Evolutionary conservation across 2,888 invertebrate genomes (phyloP).

Genomic region (Allygus modestus): DNA sequence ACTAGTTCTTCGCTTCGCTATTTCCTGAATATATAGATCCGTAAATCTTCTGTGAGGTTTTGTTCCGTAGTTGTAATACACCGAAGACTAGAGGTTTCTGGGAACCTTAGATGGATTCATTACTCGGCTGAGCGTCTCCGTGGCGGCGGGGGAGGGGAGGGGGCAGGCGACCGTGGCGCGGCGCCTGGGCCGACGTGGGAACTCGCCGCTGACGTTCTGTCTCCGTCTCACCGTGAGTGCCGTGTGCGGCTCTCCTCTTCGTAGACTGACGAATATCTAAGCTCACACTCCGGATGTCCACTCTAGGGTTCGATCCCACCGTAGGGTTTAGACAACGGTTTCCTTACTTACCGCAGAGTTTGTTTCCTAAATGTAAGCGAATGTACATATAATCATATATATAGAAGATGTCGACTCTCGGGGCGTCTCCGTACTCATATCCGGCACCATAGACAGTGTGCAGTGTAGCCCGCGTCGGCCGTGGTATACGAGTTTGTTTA

Average conservation of each 20-base stretch:
- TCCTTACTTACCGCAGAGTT: neutral
- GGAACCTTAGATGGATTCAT: neutral
- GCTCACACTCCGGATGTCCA: neutral
- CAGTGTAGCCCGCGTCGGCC: neutral
- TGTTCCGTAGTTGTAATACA: conserved; percentile 23
- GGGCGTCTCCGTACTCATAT: too few relatives aligned
- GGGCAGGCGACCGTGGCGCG: neutral
- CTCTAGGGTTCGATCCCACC: neutral
- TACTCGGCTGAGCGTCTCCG: neutral
- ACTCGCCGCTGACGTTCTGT: too few relatives aligned
- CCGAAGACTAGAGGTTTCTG: conserved; percentile 11
- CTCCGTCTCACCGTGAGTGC: neutral
- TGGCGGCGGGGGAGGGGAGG: neutral
- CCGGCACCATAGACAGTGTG: too few relatives aligned
- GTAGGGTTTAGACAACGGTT: conserved; percentile 3
- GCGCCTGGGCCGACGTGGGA: too few relatives aligned
- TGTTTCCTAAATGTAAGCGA: neutral
- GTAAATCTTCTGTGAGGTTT: neutral
- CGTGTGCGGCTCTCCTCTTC: neutral
- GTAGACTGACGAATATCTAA: neutral
- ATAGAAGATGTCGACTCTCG: neutral
- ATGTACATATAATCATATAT: neutral
- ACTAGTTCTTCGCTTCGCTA: conserved; percentile 36
- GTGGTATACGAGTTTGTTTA: neutral
- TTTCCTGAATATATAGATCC: conserved; percentile 28